Evolutionary conservation across 2,888 invertebrate species (phyloP).

Genomic region (Diogma glabrata): DNA sequence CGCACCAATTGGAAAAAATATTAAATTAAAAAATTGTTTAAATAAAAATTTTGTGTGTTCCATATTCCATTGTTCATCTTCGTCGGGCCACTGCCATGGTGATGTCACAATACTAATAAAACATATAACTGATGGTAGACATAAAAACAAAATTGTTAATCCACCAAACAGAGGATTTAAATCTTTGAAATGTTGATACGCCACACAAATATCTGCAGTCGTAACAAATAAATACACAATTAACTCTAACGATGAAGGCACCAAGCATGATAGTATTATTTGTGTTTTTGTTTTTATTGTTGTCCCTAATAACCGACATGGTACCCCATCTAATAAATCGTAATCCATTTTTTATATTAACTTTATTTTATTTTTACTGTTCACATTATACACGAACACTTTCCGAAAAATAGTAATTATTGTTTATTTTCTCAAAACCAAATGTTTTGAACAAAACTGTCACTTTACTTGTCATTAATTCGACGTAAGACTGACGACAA

Average conservation of each 20-base stretch:
- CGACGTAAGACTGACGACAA: no score
- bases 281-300: conserved; percentile 32
- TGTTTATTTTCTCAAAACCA: no score
- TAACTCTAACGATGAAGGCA: conserved; percentile 47
- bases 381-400: no score
- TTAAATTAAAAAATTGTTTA: conserved; percentile 39
- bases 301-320: conserved; percentile 30
- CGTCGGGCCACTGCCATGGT: conserved; percentile 44
- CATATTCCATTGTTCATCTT: conserved; percentile 35
- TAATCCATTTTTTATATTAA: neutral
- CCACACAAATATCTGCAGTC: conserved; percentile 53
- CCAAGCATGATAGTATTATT: conserved; percentile 35
- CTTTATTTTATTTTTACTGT: neutral
- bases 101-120: conserved; percentile 47
- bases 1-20: conserved; percentile 48
- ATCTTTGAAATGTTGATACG: conserved; percentile 49
- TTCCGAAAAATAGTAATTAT: no score
- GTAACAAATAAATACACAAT: conserved; percentile 54
- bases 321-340: conserved; percentile 27
- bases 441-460: no score
- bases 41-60: conserved; percentile 38
- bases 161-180: conserved; percentile 42
- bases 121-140: conserved; percentile 45
- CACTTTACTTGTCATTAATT: no score
- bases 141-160: conserved; percentile 38